phyloP scores from a whole-genome alignment of 2,797 vertebrate species.

The Parauchenoglanis punctatus region DNA sequence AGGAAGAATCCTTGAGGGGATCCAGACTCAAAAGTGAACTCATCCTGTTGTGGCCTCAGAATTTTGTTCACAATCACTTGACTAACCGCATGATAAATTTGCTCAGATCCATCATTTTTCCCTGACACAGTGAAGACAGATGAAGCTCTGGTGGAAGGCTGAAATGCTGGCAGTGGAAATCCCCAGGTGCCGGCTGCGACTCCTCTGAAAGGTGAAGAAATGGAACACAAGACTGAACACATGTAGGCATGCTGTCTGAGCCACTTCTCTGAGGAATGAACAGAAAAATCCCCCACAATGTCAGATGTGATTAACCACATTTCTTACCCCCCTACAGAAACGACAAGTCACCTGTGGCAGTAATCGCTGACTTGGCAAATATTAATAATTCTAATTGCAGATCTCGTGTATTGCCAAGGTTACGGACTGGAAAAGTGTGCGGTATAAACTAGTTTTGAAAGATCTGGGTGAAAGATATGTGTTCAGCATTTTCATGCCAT shows the following conservation, averaged over 20 bases:
- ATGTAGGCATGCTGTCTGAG: slow-evolving; percentile 44
- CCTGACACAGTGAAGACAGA: slow-evolving; percentile 34
- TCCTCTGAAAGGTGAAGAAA: slow-evolving; percentile 26
- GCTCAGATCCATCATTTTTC: slow-evolving; percentile 19
- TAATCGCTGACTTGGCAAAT: slow-evolving; percentile 27
- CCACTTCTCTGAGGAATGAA: slow-evolving; percentile 44
- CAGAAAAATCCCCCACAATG: slow-evolving; percentile 41
- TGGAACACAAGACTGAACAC: slow-evolving; percentile 47
- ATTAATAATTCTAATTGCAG: slow-evolving; percentile 40
- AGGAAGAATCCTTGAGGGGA: slow-evolving; percentile 3
- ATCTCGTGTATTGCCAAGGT: slow-evolving; percentile 14
- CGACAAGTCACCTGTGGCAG: slow-evolving; percentile 43
- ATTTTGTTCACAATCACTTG: background rate
- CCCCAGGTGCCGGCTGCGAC: slow-evolving; percentile 32
- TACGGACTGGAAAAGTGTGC: slow-evolving; percentile 3
- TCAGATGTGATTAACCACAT: slow-evolving; percentile 40
- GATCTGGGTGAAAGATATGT: slow-evolving; percentile 4
- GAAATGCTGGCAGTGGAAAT: slow-evolving; percentile 45
- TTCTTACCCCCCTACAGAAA: background rate
- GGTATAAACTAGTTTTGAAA: background rate
- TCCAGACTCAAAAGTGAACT: background rate
- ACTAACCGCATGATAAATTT: slow-evolving; percentile 5
- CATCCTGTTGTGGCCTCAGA: slow-evolving; percentile 11
- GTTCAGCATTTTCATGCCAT: slow-evolving; percentile 1
- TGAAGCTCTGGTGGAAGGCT: background rate